Evolutionary conservation across 2,797 vertebrate genomes (phyloP).

Genomic region (Pangasius macronema): DNA sequence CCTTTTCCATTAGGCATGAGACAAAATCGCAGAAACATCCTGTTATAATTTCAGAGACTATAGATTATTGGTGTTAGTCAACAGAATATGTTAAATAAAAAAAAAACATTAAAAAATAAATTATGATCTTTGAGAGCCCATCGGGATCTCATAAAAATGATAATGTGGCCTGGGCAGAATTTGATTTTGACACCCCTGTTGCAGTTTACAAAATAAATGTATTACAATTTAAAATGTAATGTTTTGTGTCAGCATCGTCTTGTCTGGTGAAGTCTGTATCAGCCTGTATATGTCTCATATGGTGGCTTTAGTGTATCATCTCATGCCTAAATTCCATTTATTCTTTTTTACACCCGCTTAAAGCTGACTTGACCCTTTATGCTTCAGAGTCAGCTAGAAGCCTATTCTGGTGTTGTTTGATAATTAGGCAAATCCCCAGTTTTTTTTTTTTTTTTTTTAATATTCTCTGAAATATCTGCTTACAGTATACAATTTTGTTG

Average conservation of each 20-base stretch:
- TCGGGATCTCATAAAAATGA: too few relatives aligned
- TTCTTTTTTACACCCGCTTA: not conserved
- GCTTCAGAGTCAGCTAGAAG: not conserved
- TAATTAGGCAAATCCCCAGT: not conserved
- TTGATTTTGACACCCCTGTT: not conserved
- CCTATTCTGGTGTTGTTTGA: not conserved
- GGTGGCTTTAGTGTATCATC: not conserved
- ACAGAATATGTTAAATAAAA: not conserved
- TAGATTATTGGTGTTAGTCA: not conserved
- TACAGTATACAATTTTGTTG: not conserved
- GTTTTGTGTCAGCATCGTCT: not conserved
- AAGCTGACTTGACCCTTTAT: not conserved
- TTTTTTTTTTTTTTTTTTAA: not conserved
- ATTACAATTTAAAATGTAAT: not conserved
- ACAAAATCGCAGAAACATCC: not conserved
- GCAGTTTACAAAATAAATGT: not conserved
- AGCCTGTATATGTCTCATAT: not conserved
- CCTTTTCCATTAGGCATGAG: not conserved
- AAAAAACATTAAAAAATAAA: not conserved
- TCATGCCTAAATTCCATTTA: not conserved
- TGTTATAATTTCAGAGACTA: not conserved
- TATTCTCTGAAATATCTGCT: not conserved
- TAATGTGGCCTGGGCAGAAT: not conserved
- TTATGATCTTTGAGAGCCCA: not conserved
- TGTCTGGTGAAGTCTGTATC: not conserved